These are phyloP conservation scores for Phrynocephalus guinanensis DNA, from an alignment of 2,797 vertebrate species.

Conservation along the genomic window DNA sequence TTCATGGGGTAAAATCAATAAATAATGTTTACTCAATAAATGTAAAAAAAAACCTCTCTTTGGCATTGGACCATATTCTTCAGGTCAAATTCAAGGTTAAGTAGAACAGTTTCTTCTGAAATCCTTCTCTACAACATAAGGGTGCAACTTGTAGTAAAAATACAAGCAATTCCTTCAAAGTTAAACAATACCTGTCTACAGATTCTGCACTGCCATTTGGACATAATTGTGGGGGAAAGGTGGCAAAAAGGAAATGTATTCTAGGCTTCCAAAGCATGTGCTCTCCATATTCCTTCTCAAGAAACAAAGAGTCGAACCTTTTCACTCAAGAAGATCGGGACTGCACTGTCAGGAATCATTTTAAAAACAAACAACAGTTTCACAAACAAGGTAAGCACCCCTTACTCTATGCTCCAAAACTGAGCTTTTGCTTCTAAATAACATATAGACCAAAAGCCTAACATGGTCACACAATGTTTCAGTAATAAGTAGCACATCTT, in stretches of 20 bases:
- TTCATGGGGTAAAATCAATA: slow-evolving; percentile 75
- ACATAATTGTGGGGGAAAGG: slow-evolving; percentile 46
- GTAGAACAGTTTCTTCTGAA: slow-evolving; percentile 72
- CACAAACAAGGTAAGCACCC: slow-evolving; percentile 48
- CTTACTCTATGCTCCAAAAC: neutral
- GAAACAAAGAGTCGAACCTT: neutral
- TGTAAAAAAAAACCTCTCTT: slow-evolving; percentile 76
- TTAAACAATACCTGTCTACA: slow-evolving; percentile 39
- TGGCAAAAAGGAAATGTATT: slow-evolving; percentile 44
- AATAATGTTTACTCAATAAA: slow-evolving; percentile 75
- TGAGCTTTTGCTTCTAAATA: slow-evolving; percentile 59
- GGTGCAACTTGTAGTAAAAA: slow-evolving; percentile 69
- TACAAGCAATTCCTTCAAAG: slow-evolving; percentile 57
- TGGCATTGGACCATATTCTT: slow-evolving; percentile 76
- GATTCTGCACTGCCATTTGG: slow-evolving; percentile 49
- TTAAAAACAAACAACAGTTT: slow-evolving; percentile 50
- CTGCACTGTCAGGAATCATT: slow-evolving; percentile 52
- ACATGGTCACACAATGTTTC: slow-evolving; percentile 52
- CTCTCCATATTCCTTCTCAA: slow-evolving; percentile 53
- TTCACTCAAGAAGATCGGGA: slow-evolving; percentile 32
- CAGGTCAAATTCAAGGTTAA: slow-evolving; percentile 73
- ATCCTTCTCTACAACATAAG: slow-evolving; percentile 70
- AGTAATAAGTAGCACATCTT: slow-evolving; percentile 65
- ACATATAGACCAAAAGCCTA: slow-evolving; percentile 53
- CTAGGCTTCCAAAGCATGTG: slow-evolving; percentile 50